These are phyloP conservation scores for Drosophila acutilabella DNA, from an alignment of 2,888 invertebrate genomes.

Conservation along the genomic window DNA sequence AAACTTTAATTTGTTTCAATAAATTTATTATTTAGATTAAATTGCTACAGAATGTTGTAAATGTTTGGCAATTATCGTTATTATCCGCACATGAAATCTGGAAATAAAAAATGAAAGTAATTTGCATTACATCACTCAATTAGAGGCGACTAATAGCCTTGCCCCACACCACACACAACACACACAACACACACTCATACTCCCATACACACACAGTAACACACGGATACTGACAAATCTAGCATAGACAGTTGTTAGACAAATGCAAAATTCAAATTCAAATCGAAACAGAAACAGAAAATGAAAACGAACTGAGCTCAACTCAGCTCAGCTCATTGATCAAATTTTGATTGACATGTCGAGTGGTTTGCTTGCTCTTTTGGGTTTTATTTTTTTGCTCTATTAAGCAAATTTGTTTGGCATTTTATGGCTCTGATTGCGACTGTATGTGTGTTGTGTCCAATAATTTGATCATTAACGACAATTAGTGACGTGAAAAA, in stretches of 20 bases:
- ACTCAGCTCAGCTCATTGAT: conserved; percentile 67
- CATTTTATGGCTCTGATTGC: conserved; percentile 45
- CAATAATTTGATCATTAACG: conserved; percentile 77
- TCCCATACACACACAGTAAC: conserved; percentile 24
- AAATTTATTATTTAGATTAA: conserved; percentile 5
- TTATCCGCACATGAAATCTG: conserved; percentile 17
- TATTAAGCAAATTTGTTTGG: conserved; percentile 68
- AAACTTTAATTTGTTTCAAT: conserved; percentile 1
- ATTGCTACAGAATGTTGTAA: conserved; percentile 17
- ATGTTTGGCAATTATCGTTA: conserved; percentile 17
- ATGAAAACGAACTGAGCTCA: conserved; percentile 42
- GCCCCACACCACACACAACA: conserved; percentile 46
- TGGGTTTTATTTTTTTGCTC: conserved; percentile 54
- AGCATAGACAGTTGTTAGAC: conserved; percentile 38
- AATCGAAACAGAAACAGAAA: conserved; percentile 33
- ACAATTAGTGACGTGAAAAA: conserved; percentile 62
- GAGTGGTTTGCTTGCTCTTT: conserved; percentile 67
- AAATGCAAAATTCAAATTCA: conserved; percentile 45
- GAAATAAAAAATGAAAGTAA: conserved; percentile 70
- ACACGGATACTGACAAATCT: conserved; percentile 12
- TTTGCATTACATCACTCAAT: conserved; percentile 79
- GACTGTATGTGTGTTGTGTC: conserved; percentile 30
- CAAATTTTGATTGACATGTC: conserved; percentile 78
- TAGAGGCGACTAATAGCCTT: conserved; percentile 69
- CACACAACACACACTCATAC: no score